Percentiles rank a stretch among this genome's conserved stretches.
Evolutionary conservation across 2,888 invertebrate species (phyloP).

Genomic region (Ommatoiulus sabulosus): DNA sequence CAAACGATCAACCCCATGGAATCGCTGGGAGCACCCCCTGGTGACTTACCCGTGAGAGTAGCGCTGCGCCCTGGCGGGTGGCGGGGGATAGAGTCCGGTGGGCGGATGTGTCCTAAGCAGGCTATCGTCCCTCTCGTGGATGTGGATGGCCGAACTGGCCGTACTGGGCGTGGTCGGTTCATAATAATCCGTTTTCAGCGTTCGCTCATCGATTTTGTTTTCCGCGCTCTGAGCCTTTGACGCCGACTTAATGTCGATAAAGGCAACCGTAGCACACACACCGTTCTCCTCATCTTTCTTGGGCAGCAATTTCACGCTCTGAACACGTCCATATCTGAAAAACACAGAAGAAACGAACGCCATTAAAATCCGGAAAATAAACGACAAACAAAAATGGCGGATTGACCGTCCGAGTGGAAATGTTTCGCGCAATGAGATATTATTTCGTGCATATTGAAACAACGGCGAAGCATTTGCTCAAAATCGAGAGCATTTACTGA

Average conservation of each 20-base stretch:
- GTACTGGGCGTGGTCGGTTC: slow-evolving; percentile 75
- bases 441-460: background rate
- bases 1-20: too few relatives aligned
- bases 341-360: background rate
- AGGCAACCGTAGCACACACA: slow-evolving; percentile 90
- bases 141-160: slow-evolving; percentile 63
- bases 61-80: slow-evolving; percentile 62
- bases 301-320: slow-evolving; percentile 93
- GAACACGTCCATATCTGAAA: slow-evolving; percentile 94
- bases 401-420: too few relatives aligned
- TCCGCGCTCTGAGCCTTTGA: slow-evolving; percentile 92
- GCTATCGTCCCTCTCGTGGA: slow-evolving; percentile 62
- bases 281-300: slow-evolving; percentile 63
- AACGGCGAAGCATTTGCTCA: background rate
- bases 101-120: slow-evolving; percentile 60
- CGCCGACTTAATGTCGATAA: slow-evolving; percentile 97
- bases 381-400: background rate
- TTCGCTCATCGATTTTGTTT: slow-evolving; percentile 87
- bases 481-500: background rate
- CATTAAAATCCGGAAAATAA: background rate
- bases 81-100: slow-evolving; percentile 57
- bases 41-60: slow-evolving; percentile 62
- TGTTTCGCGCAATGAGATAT: too few relatives aligned
- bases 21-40: too few relatives aligned
- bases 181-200: slow-evolving; percentile 91